Conservation (phyloP, 2,113 vertebrate genomes). For the Apistogramma diplotaenia region DNA sequence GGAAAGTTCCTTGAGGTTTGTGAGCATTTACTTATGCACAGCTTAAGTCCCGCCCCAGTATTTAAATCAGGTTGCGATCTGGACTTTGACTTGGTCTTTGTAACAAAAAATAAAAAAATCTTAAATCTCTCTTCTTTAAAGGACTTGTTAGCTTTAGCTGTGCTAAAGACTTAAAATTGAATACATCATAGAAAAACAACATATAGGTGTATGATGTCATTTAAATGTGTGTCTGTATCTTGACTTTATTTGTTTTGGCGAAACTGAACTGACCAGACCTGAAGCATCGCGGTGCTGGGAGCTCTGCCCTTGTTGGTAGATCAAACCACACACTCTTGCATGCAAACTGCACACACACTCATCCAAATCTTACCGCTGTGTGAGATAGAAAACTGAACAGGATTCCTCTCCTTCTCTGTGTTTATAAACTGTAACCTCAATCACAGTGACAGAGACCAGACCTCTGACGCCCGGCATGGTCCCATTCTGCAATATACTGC, state of each 20-base stretch:
- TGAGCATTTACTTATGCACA: background rate
- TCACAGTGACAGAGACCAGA: constrained; percentile 70
- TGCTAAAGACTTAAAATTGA: background rate
- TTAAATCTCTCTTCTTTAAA: background rate
- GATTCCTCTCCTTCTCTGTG: constrained; percentile 36
- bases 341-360: background rate
- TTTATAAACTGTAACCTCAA: constrained; percentile 61
- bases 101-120: no score
- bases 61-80: no score
- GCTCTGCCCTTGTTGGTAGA: constrained; percentile 31
- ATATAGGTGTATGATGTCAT: background rate
- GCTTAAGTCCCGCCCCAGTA: no score
- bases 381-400: constrained; percentile 47
- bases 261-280: constrained; percentile 12
- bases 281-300: constrained; percentile 28
- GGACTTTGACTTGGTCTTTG: no score
- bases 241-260: constrained; percentile 54
- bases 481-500: background rate
- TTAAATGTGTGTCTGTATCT: background rate
- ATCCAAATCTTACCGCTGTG: constrained; percentile 8
- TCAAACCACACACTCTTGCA: constrained; percentile 15
- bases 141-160: rapidly evolving
- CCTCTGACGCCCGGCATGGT: constrained; percentile 35
- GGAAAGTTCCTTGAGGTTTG: background rate
- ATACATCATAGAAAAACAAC: background rate